Evolutionary conservation across 2,113 vertebrate genomes (phyloP), one percentile per base, ranked within the genome.

Genomic region (Lasiurus cinereus): DNA sequence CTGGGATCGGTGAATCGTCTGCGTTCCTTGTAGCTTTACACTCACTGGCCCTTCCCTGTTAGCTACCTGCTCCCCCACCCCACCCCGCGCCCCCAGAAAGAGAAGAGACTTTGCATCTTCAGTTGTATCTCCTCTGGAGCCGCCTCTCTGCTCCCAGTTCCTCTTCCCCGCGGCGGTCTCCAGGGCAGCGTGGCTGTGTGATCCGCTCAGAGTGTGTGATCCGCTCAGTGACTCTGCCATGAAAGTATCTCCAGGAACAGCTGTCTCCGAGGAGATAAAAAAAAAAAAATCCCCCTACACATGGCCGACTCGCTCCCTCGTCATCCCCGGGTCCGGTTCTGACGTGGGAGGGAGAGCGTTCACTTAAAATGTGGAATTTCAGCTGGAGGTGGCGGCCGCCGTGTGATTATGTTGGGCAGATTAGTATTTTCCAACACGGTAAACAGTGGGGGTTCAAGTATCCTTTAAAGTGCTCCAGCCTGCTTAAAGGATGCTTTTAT

Each of bases 1-100:
- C n/a, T n/a, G n/a, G 16, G 33, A 22, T 24, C 11, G 36, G 13
- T 3, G 24, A 8, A 14, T 13, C 24, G 10, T 54, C 50, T 27
- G 31, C 29, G 0, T 13, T 43, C 0, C 59, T 1, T 33, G 12
- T 67, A 2, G 6, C 2, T 59, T 6, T 4, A 0, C 10, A 8
- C 15, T 39, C 6, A 9, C 84, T 31, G 64, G 16, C 13, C 21
- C n/a, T 73, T 54, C 48, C 22, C 70, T 43, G n/a, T 59, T 21
- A 29, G 59, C 59, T 13, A 39, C 39, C 39, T 5, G 39, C 39
- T 1, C 1, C 31, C 14, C 56, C 56, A 8, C 2, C 19, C 50
- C 54, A 21, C 2, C 54, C 59, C 3, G n/a, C n/a, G n/a, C 0
- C 29, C 10, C 62, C 19, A 56, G 39, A 39, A 3, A 5, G 39